These are phyloP conservation scores for Meriones psammophilus DNA, from an alignment of 2,797 vertebrate genomes.

Conservation along the genomic window DNA sequence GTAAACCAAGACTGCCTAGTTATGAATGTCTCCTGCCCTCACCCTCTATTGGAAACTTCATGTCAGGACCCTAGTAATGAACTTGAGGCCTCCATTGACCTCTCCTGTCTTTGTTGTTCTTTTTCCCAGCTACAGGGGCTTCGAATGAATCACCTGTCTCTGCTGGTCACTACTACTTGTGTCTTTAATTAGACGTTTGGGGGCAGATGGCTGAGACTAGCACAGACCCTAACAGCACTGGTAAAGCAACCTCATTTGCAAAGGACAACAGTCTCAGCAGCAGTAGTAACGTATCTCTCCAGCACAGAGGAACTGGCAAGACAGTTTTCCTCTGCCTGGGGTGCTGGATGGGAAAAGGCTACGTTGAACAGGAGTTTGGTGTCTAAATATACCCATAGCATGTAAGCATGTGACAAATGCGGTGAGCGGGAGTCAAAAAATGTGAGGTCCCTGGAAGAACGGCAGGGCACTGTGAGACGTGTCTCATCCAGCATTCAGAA, in stretches of 20 bases:
- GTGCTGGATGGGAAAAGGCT: background rate
- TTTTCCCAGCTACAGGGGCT: background rate
- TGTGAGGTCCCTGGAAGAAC: background rate
- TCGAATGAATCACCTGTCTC: background rate
- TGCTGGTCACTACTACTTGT: background rate
- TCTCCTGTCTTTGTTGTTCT: background rate
- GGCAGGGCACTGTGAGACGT: accelerated
- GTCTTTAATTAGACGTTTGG: background rate
- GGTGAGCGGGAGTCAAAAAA: background rate
- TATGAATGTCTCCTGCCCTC: background rate
- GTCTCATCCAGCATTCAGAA: background rate
- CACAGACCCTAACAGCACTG: background rate
- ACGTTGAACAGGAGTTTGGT: background rate
- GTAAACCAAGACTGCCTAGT: background rate
- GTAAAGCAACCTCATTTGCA: background rate
- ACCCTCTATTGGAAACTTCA: background rate
- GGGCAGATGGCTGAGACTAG: no score
- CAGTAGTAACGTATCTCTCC: background rate
- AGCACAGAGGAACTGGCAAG: background rate
- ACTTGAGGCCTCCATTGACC: background rate
- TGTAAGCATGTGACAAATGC: background rate
- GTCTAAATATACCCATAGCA: background rate
- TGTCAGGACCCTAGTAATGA: background rate
- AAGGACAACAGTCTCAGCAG: background rate
- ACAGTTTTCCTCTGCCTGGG: background rate